phyloP scores from a whole-genome alignment of 2,888 invertebrate species.

The Rotaria socialis region DNA sequence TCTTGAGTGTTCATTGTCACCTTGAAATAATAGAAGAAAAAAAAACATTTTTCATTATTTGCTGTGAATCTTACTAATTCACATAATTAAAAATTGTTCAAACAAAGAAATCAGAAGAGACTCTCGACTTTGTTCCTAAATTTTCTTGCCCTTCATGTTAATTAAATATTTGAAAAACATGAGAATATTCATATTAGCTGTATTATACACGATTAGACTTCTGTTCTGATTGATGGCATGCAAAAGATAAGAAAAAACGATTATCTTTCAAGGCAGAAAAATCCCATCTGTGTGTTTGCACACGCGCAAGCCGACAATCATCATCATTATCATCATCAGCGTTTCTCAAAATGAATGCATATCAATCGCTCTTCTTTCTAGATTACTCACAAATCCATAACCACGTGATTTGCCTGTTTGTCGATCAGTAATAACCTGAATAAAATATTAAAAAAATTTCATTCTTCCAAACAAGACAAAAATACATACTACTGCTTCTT shows the following conservation, averaged over 20 bases:
- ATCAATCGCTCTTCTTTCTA: neutral
- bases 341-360: neutral
- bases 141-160: no score
- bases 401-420: constrained; percentile 88
- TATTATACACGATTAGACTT: neutral
- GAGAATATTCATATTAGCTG: no score
- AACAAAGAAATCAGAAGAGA: no score
- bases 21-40: constrained; percentile 62
- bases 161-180: no score
- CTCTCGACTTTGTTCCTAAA: no score
- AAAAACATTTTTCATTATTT: no score
- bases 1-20: constrained; percentile 94
- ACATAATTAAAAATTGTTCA: no score
- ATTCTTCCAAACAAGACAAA: no score
- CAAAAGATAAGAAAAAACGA: constrained; percentile 1
- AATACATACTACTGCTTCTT: constrained; percentile 95
- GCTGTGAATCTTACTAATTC: no score
- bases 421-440: constrained; percentile 81
- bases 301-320: neutral
- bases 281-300: neutral
- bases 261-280: neutral
- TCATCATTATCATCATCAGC: neutral
- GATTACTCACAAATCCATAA: constrained; percentile 78
- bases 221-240: constrained; percentile 11
- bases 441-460: no score